Evolutionary conservation across 2,888 invertebrate genomes (phyloP), one percentile per base, ranked within the genome.

Genomic region (Lasioglossum calceatum): DNA sequence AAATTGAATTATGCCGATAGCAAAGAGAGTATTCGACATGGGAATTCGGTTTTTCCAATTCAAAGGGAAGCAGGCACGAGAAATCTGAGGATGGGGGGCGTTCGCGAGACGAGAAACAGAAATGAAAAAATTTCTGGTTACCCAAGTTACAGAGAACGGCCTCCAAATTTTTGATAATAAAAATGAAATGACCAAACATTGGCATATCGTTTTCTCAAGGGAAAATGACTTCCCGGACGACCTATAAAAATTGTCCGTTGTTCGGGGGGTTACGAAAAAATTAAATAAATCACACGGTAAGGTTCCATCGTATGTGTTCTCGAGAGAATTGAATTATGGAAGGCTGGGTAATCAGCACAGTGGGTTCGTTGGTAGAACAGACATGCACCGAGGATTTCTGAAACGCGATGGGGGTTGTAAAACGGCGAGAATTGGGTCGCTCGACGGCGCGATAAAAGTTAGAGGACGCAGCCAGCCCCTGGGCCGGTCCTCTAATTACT

Each of bases 351-450:
- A 23, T 10, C 23, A 54, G 23, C 50, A 5, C 8, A 8, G 10
- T 54, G 8, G 54, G 2, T 23, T 50, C 50, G 16, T 50, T 23
- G 23, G 19, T 54, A 23, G 8, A 54, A 23, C 54, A 54, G 54
- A 54, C 23, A 23, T 23, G 23, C 23, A 8, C 8, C 23, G 8
- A 23, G 23, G 23, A 23, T 54, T 14, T 27, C 4, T 27, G 61
- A 27, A 61, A 61, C 61, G 70, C 2, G 39, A 39, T 10, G 39
- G 8, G 70, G 70, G 8, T 36, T 32, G 67, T 39, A 36, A 67
- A 19, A 36, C 23, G 4, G 39, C 12, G n/a, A 73, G 81, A 90
- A 90, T 89, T 88, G 78, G 89, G 88, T 89, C 88, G 85, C 42
- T 67, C 61, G 50, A 67, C 54, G 73, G 50, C 67, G 77, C 70